A percentile compares a stretch with the other conserved stretches of the same genome.
Evolutionary conservation across 2,888 invertebrate genomes (phyloP).

Genomic region (Nephrotoma guestfalica): DNA sequence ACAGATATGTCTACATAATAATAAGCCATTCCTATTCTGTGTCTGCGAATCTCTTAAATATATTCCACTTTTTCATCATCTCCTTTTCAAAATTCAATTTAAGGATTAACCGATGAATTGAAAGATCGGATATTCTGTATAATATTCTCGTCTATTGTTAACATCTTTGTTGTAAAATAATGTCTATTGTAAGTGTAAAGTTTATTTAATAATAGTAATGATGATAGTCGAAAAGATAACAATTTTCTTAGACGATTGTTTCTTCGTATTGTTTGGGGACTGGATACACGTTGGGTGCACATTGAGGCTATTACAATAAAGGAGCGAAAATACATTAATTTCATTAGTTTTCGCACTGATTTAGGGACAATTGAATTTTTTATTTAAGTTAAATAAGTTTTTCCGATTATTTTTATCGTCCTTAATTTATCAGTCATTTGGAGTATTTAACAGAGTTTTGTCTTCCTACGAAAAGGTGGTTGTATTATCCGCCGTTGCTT

Average conservation of each 20-base stretch:
- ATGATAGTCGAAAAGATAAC: background rate
- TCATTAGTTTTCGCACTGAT: background rate
- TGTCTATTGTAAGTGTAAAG: background rate
- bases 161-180: background rate
- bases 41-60: background rate
- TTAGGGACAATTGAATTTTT: background rate
- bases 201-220: background rate
- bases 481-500: background rate
- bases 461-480: background rate
- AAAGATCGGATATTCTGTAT: background rate
- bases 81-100: background rate
- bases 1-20: background rate
- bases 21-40: background rate
- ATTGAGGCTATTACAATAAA: background rate
- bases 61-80: background rate
- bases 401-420: background rate
- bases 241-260: background rate
- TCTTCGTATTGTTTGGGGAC: background rate
- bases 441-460: background rate
- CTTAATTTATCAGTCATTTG: background rate
- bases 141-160: background rate
- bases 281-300: background rate
- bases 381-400: background rate
- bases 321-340: background rate
- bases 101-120: background rate